Base-by-base conservation (phyloP, 2,888 invertebrate species). In the Agonopterix arenella region DNA sequence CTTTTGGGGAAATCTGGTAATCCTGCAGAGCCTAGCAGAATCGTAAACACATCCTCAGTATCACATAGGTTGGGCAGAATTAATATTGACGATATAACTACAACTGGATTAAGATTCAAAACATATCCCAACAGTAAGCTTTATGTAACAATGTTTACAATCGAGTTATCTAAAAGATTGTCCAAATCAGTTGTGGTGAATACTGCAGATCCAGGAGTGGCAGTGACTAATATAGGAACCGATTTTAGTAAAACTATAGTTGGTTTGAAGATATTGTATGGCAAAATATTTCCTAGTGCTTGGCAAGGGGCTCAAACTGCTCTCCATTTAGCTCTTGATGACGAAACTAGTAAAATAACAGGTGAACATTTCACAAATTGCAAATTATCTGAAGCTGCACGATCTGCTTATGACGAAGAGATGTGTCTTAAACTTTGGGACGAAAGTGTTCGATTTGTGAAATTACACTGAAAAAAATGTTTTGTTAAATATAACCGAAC, bases 121-220 rank as follows among this genome's bases (percentile, higher is more conserved):
- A 53, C 58, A 8, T 79, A 79, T 48, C 53, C 52, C 0, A 72
- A 72, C 46, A 70, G 72, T 9, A 93, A 93, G 76, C 70, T 93
- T 40, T 92, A 92, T n/a, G 90, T 90, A 60, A 62, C 92, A 10
- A 65, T 93, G 13, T 92, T 92, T 61, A 91, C 94, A 0, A 76
- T 90, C 37, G 95, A 96, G 74, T 75, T 96, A 53, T 92, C 93
- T 7, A 89, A 90, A 49, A 89, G 92, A 49, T 72, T 95, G 53
- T 90, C 93, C 64, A 93, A 92, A 2, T 91, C 92, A 1, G 92
- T 95, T 0, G 93, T 93, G 0, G 94, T 91, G 0, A 95, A 95
- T 68, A 93, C 93, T 59, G 80, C 95, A 44, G 95, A 96, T 81
- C 96, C 96, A 0, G 96, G 96, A 13, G 89, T 93, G 78, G 93